phyloP scores from a whole-genome alignment of 2,113 vertebrate species.

The Cricetomys ansorgei region DNA sequence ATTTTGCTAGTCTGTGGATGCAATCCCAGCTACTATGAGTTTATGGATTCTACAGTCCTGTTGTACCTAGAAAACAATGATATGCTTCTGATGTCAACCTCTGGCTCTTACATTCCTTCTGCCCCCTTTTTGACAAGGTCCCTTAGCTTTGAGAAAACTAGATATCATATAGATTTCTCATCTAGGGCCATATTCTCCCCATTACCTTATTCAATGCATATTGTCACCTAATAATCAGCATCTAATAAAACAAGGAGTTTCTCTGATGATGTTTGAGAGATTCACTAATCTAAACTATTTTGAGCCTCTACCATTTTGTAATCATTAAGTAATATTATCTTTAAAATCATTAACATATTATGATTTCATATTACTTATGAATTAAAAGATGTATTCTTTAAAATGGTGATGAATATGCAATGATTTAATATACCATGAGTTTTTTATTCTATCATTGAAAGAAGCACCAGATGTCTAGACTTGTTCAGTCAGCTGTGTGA shows the following conservation, averaged over 20 bases:
- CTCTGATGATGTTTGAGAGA: background rate
- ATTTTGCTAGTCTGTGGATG: background rate
- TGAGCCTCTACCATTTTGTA: background rate
- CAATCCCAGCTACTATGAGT: background rate
- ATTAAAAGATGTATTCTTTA: background rate
- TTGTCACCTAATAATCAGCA: background rate
- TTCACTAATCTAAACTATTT: background rate
- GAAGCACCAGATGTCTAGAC: background rate
- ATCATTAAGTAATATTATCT: background rate
- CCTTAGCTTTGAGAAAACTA: background rate
- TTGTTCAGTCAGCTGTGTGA: rapidly evolving
- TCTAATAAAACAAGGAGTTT: background rate
- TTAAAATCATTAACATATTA: background rate
- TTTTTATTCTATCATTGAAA: background rate
- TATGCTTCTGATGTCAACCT: background rate
- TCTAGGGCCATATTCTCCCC: background rate
- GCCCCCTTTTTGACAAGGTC: background rate
- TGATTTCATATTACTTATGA: background rate
- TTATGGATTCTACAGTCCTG: background rate
- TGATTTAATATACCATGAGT: background rate
- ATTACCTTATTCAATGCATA: background rate
- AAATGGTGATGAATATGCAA: background rate
- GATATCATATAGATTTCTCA: background rate
- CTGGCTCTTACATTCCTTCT: background rate
- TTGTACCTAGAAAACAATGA: too few species aligned